A percentile compares a stretch with the other conserved stretches of the same genome.
These are phyloP conservation scores for Pseudobourletiella spinata DNA, from an alignment of 1,140 invertebrate genomes.

Conservation along the genomic window DNA sequence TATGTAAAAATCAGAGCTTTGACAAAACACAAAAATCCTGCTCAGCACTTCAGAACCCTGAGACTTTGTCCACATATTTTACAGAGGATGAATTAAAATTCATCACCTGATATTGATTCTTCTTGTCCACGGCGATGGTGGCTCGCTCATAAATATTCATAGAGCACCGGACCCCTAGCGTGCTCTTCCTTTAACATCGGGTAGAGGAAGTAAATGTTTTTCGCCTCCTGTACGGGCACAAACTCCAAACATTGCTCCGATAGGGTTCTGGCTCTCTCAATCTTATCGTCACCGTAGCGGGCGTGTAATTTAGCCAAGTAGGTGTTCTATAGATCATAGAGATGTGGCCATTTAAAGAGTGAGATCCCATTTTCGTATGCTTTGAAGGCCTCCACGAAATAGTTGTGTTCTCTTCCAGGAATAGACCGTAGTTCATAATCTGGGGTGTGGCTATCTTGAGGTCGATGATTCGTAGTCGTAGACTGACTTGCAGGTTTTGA, in stretches of 20 bases:
- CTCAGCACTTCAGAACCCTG: no score
- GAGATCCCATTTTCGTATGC: slow-evolving; percentile 98
- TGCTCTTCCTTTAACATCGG: slow-evolving; percentile 98
- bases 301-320: slow-evolving; percentile 95
- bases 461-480: slow-evolving; percentile 98
- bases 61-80: no score
- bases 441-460: slow-evolving; percentile 97
- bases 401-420: slow-evolving; percentile 96
- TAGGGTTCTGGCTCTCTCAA: slow-evolving; percentile 92
- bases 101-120: slow-evolving; percentile 80
- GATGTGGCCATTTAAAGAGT: slow-evolving; percentile 98
- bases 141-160: slow-evolving; percentile 97
- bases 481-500: slow-evolving; percentile 95
- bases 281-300: slow-evolving; percentile 88
- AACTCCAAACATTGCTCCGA: slow-evolving; percentile 98
- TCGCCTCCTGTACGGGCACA: slow-evolving; percentile 92
- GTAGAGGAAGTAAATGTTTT: slow-evolving; percentile 90
- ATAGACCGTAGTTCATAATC: slow-evolving; percentile 96
- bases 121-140: slow-evolving; percentile 76
- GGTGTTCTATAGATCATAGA: slow-evolving; percentile 98
- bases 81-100: no score
- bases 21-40: no score
- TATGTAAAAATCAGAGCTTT: neutral
- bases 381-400: slow-evolving; percentile 98
- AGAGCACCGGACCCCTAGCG: slow-evolving; percentile 89